Evolutionary conservation across 2,113 vertebrate species (phyloP), one percentile per base, ranked within the genome.

Genomic region (Aspidoscelis tigris): DNA sequence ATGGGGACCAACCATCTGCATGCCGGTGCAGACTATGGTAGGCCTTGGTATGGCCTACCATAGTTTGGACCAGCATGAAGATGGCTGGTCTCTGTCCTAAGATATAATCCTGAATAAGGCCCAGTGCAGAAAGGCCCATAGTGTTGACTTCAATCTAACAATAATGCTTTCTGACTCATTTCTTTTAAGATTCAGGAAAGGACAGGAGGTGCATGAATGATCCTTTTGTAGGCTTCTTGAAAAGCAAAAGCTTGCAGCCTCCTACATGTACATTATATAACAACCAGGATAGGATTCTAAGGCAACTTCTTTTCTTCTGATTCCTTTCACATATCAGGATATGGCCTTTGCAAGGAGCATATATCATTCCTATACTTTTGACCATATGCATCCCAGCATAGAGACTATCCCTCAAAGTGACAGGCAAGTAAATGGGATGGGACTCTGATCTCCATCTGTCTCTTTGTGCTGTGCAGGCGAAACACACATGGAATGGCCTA

Each of bases 311-410:
- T 43, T 66, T 24, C 50, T 50, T 4, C 16, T 73, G 26, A 50
- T 18, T 69, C 50, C 43, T 80, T 43, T 50, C 33, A 43, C 6
- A 78, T 21, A 53, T 16, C 9, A 41, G 5, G 6, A 76, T 76
- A 7, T 10, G 21, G 4, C 58, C 39, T 80, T 44, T 61, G 53
- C 50, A 43, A 24, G 24, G 39, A 73, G n/a, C 22, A 71, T n/a
- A 55, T 50, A 65, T 39, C 76, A 78, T 21, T n/a, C 5, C 72
- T 41, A 50, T 53, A 47, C 43, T 79, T 66, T 43, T 81, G 71
- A 26, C 12, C 41, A 73, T 82, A 70, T 73, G 70, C 55, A 74
- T 73, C 39, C 58, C 61, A 66, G 72, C 43, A 83, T 26, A 65
- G 72, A 41, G 26, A 22, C 58, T 20, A 76, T 76, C 22, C 81